Conservation (phyloP, 2,797 vertebrate genomes). For the Sebastolobus alascanus region DNA sequence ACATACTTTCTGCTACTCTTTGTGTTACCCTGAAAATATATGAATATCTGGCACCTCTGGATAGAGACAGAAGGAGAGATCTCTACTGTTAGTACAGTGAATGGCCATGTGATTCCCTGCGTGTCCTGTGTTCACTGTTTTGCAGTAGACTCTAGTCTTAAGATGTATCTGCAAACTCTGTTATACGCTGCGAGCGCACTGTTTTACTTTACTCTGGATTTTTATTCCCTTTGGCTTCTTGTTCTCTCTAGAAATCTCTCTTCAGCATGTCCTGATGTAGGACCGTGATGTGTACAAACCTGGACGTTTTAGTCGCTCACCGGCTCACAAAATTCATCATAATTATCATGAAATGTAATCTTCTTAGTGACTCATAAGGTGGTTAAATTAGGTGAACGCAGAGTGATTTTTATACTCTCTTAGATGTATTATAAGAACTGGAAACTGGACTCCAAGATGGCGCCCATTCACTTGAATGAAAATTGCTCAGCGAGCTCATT, state of each 20-base stretch:
- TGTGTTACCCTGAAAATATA: slow-evolving; percentile 51
- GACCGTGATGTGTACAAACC: not conserved
- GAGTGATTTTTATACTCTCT: not conserved
- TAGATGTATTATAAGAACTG: not conserved
- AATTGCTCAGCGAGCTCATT: not conserved
- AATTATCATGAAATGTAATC: not conserved
- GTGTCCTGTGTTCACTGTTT: slow-evolving; percentile 19
- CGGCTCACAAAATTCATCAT: not conserved
- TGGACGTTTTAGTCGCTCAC: not conserved
- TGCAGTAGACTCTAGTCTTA: slow-evolving; percentile 29
- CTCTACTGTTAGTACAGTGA: slow-evolving; percentile 49
- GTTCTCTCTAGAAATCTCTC: slow-evolving; percentile 24
- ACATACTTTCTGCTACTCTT: slow-evolving; percentile 34
- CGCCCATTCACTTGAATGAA: not conserved
- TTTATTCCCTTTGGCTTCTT: slow-evolving; percentile 64
- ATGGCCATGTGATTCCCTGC: slow-evolving; percentile 56
- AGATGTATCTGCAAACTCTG: slow-evolving; percentile 27
- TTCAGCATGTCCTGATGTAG: slow-evolving; percentile 14
- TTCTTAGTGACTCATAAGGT: not conserved
- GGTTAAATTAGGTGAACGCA: not conserved
- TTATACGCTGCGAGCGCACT: slow-evolving; percentile 20
- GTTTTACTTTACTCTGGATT: slow-evolving; percentile 14
- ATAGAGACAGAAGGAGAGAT: slow-evolving; percentile 35
- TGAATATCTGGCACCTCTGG: slow-evolving; percentile 45
- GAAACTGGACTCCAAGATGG: not conserved